These are phyloP conservation scores for cat (Felis catus) DNA, from an alignment of 2,113 vertebrate genomes.

Conservation along the genomic window F.catus_Fca126_mat1.0 CM031428.1:56677501-56678000, in stretches of 20 bases:
- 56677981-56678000: neutral
- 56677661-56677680: neutral
- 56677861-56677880: neutral
- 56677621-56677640: neutral
- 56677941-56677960: neutral
- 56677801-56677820: neutral
- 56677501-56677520: neutral
- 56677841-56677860: neutral
- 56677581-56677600: neutral
- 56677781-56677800: neutral
- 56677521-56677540: neutral
- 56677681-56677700: neutral
- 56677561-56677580: neutral
- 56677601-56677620: neutral
- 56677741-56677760: neutral
- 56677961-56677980: neutral
- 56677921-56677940: neutral
- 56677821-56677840: neutral
- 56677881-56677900: neutral
- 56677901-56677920: neutral
- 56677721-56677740: neutral
- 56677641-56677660: neutral
- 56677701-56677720: neutral
- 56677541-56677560: neutral
- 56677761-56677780: neutral